Evolutionary conservation across 2,797 vertebrate species (phyloP).

Genomic region (Clarias laeviceps): DNA sequence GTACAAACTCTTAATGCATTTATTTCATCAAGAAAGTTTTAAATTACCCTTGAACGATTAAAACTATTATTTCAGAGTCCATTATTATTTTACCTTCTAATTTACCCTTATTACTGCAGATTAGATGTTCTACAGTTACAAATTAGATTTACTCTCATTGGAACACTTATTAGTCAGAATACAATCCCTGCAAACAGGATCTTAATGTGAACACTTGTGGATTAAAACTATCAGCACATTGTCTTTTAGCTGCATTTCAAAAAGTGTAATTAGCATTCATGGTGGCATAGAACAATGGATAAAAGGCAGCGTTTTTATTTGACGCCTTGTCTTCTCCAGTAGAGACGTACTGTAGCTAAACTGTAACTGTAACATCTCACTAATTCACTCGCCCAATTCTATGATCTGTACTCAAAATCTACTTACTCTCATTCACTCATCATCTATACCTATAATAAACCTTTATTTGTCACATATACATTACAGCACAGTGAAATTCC

Average conservation of each 20-base stretch:
- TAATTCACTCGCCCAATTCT: not conserved
- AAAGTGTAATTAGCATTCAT: not conserved
- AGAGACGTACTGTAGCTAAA: not conserved
- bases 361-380: not conserved
- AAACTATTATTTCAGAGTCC: not conserved
- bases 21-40: conserved; percentile 1
- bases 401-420: not conserved
- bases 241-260: not conserved
- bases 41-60: not conserved
- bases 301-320: not conserved
- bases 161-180: not conserved
- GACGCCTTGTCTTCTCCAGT: too few species aligned
- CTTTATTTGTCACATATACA: too few species aligned
- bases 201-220: not conserved
- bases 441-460: too few species aligned
- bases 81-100: not conserved
- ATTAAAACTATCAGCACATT: not conserved
- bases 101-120: not conserved
- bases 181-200: not conserved
- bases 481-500: too few species aligned
- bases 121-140: not conserved
- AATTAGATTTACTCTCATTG: conserved; percentile 16
- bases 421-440: too few species aligned
- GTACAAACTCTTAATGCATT: not conserved
- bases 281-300: not conserved